Percentiles rank a stretch among this genome's conserved stretches.
Conservation (phyloP, 1,140 invertebrate genomes). For the Grapholita molesta region DNA sequence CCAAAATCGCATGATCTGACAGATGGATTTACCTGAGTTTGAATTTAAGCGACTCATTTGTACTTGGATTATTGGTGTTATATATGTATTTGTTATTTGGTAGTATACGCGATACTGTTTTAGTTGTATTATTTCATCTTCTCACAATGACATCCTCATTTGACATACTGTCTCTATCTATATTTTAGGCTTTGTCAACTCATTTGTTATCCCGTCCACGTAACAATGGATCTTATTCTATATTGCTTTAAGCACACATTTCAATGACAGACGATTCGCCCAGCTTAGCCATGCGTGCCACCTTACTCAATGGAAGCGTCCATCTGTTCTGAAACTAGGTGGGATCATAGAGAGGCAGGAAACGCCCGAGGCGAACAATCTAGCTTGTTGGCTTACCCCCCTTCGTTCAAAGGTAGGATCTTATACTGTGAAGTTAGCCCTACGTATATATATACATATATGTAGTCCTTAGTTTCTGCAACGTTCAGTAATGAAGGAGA, state of each 20-base stretch:
- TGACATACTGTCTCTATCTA: neutral
- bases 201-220: neutral
- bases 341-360: constrained; percentile 40
- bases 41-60: too few relatives aligned
- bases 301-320: neutral
- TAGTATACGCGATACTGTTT: too few relatives aligned
- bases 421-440: neutral
- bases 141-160: neutral
- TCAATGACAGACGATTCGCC: neutral
- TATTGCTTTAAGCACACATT: constrained; percentile 30
- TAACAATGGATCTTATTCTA: neutral
- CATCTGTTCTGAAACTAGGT: neutral
- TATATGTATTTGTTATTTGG: too few relatives aligned
- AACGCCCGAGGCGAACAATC: constrained; percentile 50
- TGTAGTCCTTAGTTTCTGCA: neutral
- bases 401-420: constrained; percentile 2
- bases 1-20: too few relatives aligned
- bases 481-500: neutral
- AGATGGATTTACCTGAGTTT: too few relatives aligned
- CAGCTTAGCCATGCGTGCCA: constrained; percentile 1
- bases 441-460: neutral
- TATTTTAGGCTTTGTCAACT: neutral
- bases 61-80: too few relatives aligned
- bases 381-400: constrained; percentile 47
- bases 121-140: too few relatives aligned